Evolutionary conservation across 1,140 invertebrate genomes (phyloP).

Genomic region (Neodiprion fabricii): DNA sequence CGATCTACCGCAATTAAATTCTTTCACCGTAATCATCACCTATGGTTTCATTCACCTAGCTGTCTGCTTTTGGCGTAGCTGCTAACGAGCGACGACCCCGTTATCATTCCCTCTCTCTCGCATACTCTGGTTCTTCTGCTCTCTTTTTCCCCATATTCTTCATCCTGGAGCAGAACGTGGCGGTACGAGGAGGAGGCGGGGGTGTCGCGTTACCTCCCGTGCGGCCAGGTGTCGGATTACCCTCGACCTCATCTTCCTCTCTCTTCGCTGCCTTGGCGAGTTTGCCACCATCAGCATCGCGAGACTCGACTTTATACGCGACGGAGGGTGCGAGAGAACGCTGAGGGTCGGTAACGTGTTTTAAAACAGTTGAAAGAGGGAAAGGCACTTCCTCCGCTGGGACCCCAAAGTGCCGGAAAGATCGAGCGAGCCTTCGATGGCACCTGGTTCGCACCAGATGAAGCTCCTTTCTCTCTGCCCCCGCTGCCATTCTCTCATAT

Average conservation of each 20-base stretch:
- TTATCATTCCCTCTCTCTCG: background rate
- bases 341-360: too few species aligned
- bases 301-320: background rate
- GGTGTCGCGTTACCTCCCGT: conserved; percentile 50
- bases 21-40: background rate
- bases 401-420: too few species aligned
- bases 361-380: too few species aligned
- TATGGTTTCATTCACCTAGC: background rate
- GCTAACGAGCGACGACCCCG: background rate
- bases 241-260: conserved; percentile 12
- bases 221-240: conserved; percentile 24
- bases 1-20: too few species aligned
- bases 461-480: too few species aligned
- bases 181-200: conserved; percentile 37
- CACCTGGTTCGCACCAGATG: too few species aligned
- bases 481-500: too few species aligned
- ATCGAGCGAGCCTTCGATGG: too few species aligned
- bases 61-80: background rate
- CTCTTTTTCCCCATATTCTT: background rate
- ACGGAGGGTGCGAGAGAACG: background rate
- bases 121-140: background rate
- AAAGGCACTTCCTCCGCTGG: too few species aligned
- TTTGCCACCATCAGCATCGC: conserved; percentile 9
- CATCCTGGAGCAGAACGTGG: background rate
- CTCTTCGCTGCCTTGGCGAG: conserved; percentile 11